Conservation (phyloP, 2,113 vertebrate species). For the Dipodomys merriami region DNA sequence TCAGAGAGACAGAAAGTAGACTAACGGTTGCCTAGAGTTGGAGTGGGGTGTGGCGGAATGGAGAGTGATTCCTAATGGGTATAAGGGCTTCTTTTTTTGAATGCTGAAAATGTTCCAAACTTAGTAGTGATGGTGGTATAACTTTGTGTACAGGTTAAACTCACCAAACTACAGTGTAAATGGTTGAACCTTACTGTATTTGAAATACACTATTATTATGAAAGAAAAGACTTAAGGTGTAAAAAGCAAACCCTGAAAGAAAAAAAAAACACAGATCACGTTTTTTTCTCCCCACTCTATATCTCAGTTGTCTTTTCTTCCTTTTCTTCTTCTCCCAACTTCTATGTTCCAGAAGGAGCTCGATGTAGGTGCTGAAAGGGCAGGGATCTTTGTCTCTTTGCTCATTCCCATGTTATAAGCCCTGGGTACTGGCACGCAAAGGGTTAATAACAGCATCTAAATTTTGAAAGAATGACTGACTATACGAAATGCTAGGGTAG, state of each 20-base stretch:
- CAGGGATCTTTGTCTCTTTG: neutral
- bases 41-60: neutral
- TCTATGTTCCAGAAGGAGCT: neutral
- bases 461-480: neutral
- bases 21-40: neutral
- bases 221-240: neutral
- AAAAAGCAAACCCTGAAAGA: neutral
- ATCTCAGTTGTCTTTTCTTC: neutral
- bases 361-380: fast-evolving
- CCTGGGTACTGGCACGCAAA: fast-evolving
- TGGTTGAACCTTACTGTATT: neutral
- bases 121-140: neutral
- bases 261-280: neutral
- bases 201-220: neutral
- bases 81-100: neutral
- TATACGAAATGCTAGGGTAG: neutral
- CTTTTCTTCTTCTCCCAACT: neutral
- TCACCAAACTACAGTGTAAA: neutral
- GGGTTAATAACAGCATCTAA: neutral
- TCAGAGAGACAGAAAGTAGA: neutral
- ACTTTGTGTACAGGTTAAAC: neutral
- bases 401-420: fast-evolving
- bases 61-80: neutral
- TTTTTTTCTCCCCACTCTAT: neutral
- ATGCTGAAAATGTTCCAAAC: neutral